A percentile compares a stretch with the other conserved stretches of the same genome.
Evolutionary conservation across 2,888 invertebrate species (phyloP).

Genomic region (Andrena praecox): DNA sequence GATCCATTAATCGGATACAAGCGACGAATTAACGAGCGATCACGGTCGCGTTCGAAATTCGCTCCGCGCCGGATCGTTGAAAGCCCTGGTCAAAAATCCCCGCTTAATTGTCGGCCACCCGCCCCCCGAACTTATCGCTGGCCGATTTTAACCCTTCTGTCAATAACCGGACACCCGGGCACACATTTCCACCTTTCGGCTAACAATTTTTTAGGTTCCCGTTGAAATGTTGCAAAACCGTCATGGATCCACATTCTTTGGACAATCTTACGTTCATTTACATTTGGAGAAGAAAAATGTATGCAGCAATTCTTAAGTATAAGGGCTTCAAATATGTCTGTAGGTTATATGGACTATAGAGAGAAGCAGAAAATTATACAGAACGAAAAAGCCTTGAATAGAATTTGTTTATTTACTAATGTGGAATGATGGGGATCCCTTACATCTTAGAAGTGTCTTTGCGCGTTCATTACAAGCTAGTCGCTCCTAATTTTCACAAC

Average conservation of each 20-base stretch:
- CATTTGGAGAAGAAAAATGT: too few species aligned
- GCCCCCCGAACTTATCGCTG: not conserved
- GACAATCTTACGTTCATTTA: too few species aligned
- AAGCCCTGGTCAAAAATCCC: slow-evolving; percentile 28
- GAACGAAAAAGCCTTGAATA: too few species aligned
- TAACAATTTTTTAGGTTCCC: too few species aligned
- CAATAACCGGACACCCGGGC: not conserved
- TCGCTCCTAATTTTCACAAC: too few species aligned
- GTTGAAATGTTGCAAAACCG: not conserved
- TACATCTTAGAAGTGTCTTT: too few species aligned
- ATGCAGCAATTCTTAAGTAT: not conserved
- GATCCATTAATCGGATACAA: slow-evolving; percentile 50
- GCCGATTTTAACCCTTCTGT: slow-evolving; percentile 9
- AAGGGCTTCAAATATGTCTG: not conserved
- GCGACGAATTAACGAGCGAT: slow-evolving; percentile 46
- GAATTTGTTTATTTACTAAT: too few species aligned
- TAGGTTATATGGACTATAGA: not conserved
- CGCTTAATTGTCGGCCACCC: slow-evolving; percentile 15
- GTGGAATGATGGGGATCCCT: too few species aligned
- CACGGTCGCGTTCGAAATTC: slow-evolving; percentile 18
- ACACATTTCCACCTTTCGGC: too few species aligned
- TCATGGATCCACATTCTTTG: too few species aligned
- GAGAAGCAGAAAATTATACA: too few species aligned
- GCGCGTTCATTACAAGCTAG: too few species aligned
- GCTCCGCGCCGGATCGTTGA: slow-evolving; percentile 8